Evolutionary conservation across 2,113 vertebrate genomes (phyloP), one percentile per base, ranked within the genome.

Genomic region (Rhodinocichla rosea): DNA sequence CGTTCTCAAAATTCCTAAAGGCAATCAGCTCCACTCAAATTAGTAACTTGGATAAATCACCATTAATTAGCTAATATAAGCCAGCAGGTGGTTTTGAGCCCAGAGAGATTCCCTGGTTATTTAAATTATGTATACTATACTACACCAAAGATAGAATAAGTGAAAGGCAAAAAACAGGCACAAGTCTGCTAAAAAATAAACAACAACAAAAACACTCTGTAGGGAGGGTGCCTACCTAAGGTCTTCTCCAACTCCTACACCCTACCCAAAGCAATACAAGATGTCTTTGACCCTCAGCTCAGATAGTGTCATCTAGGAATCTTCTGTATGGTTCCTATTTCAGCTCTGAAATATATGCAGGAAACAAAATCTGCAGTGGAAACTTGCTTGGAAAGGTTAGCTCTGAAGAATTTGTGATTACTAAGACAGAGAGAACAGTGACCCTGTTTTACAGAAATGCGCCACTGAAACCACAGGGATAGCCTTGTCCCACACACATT

Each of bases 21-120:
- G 98, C 98, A 98, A 97, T 98, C 97, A 95, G 97, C 97, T 98
- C 97, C 97, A 98, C 98, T 99, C 98, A 98, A 99, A 99, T 99
- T 98, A 99, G 98, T 98, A 98, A 98, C 98, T 98, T 98, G 98
- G 98, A 99, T 99, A 99, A 99, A 99, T 99, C 98, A 99, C 98
- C 98, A 99, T 99, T 99, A 99, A 99, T 99, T 99, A 99, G 98
- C 98, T 99, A 99, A 99, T 99, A 99, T 98, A 99, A 99, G 98
- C 98, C 98, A 99, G 99, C 98, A 99, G 98, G 99, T 99, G 98
- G 98, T 99, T 99, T 96, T 95, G 97, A 98, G 98, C 98, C 98
- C 98, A 98, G 98, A 99, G 98, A 99, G 98, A 98, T 98, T 98
- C 98, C 98, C 98, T 97, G 92, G 98, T 99, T 98, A 97, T 98